Evolutionary conservation across 1,140 invertebrate genomes (phyloP), one percentile per base, ranked within the genome.

Genomic region (Ceratina japonica): DNA sequence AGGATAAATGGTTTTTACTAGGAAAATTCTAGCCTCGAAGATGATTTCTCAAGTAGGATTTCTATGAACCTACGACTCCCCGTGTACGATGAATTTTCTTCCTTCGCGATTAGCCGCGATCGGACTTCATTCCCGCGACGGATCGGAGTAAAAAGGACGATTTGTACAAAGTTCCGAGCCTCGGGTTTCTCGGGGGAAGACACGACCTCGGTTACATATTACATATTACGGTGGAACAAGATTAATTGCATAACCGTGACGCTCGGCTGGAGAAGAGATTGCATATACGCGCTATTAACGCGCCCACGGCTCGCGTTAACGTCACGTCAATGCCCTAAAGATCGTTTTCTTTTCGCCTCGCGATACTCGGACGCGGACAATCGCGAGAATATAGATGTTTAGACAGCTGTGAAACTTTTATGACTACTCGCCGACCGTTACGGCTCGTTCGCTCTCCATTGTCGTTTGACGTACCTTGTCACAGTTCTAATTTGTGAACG

Each of bases 221-320:
- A 31, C 51, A n/a, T 27, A 2, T 52, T 68, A 68, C 16, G 20
- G 22, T 69, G 15, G 18, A 15, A 8, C 66, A 31, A 69, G 66
- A 69, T 69, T 69, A 69, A 69, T 69, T 69, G 24, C 24, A 56
- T 56, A 69, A 69, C 52, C 27, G 18, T 20, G 51, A 69, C 37
- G 52, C 24, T 70, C 15, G 51, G 12, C 66, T 37, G 37, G 31
- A 70, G 27, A 56, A 70, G 52, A 58, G 52, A 70, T 70, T 37
- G 54, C 31, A 71, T 8, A 18, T 15, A 8, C 18, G 52, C 52
- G 37, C 31, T 31, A 58, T 58, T n/a, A 56, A 15, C 16, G 27
- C 27, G 68, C 18, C 52, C 18, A 56, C 51, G 20, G n/a, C 20
- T 31, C 18, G 16, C 24, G 51, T 54, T 70, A 69, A 70, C 68